Base-by-base conservation (phyloP, 1,140 invertebrate genomes). In the Atta cephalotes region DNA sequence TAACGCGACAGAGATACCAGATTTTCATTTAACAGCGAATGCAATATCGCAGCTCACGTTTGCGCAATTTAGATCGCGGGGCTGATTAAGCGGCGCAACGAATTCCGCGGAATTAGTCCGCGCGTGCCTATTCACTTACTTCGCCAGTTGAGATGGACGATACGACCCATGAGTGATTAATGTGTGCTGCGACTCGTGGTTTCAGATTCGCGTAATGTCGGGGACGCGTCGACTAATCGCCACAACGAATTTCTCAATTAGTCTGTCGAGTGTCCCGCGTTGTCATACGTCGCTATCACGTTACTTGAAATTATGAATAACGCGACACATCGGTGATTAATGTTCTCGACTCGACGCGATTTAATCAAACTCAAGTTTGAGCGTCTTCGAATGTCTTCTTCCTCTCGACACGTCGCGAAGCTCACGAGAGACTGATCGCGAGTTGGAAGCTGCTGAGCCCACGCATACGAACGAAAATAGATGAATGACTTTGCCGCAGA, bases 111-210 rank as follows among this genome's bases (percentile, higher is more conserved):
- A 66, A 53, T 56, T 53, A 66, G 18, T 56, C 25, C 18, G 12
- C 51, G 65, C 21, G 53, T 31, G 49, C 12, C 25, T 5, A n/a
- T 72, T 39, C 71, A 92, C 91, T 92, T 92, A 88, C 92, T 90
- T 89, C 81, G 86, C 92, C 91, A 91, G 31, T 91, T 91, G 35
- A 92, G 84, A 85, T 70, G 84, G 31, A 89, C 81, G 70, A 92
- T 91, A 10, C 91, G 89, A 28, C 89, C 88, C 91, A 92, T 93
- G 79, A 72, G 56, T 84, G 80, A 84, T 74, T 62, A 76, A 70
- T 12, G 78, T 18, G 25, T 21, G 10, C 16, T 39, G 76, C 56
- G 60, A 53, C n/a, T 45, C 21, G 79, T 53, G 35, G 16, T 14
- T n/a, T 71, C 10, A 25, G 18, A 16, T 35, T 56, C 16, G 53